A percentile compares a stretch with the other conserved stretches of the same genome.
Evolutionary conservation across 2,113 vertebrate genomes (phyloP).

Genomic region (Notarius quadriscutis): DNA sequence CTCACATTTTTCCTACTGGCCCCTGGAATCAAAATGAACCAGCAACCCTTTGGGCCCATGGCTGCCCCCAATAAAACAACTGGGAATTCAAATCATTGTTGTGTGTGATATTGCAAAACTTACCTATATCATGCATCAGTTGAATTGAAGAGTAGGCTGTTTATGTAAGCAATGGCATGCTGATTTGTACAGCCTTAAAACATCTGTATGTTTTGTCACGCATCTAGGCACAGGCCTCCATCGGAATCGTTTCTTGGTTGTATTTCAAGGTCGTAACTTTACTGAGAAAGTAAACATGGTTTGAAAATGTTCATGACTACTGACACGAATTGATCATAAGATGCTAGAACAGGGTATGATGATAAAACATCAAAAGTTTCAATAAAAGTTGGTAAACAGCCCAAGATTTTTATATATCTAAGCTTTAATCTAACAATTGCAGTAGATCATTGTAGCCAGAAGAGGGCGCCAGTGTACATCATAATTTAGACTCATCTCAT

Average conservation of each 20-base stretch:
- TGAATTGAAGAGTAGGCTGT: neutral
- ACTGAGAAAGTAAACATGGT: neutral
- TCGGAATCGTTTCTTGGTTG: neutral
- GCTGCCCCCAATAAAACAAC: neutral
- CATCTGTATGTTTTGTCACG: neutral
- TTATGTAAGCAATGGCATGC: neutral
- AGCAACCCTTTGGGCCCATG: no score
- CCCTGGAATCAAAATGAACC: no score
- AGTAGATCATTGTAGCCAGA: neutral
- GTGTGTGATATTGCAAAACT: neutral
- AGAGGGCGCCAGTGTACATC: constrained; percentile 3
- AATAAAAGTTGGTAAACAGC: neutral
- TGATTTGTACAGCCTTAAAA: neutral
- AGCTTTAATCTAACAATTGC: neutral
- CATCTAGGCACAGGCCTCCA: neutral
- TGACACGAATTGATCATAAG: neutral
- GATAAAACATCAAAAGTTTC: neutral
- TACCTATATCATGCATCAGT: neutral
- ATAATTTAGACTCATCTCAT: neutral
- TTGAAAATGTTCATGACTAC: neutral
- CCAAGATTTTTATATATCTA: neutral
- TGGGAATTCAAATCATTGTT: neutral
- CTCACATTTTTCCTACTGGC: no score
- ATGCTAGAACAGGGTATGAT: neutral
- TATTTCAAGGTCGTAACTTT: neutral